A percentile compares a stretch with the other conserved stretches of the same genome.
These are phyloP conservation scores for Labrus mixtus DNA, from an alignment of 2,113 vertebrate species.

Conservation along the genomic window DNA sequence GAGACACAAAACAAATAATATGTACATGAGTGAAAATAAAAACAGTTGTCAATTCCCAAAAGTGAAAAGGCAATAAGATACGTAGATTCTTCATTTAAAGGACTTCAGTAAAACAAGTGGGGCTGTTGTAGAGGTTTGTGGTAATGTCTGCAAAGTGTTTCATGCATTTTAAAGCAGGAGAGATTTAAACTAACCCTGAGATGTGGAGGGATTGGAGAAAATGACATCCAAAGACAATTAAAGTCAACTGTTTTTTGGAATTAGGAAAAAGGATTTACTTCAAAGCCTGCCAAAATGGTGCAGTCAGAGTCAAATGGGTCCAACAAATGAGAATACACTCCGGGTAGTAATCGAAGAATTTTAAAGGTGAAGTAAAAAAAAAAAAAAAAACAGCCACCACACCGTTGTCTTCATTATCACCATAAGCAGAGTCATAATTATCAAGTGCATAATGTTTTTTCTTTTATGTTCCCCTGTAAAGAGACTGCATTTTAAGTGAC, in stretches of 20 bases:
- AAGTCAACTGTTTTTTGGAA: constrained; percentile 24
- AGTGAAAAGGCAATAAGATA: constrained; percentile 45
- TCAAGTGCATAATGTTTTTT: constrained; percentile 59
- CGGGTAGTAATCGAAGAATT: not conserved
- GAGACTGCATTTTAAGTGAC: constrained; percentile 48
- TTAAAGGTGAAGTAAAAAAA: not conserved
- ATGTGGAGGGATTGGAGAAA: constrained; percentile 57
- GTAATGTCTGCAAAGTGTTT: constrained; percentile 24
- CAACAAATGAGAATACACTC: constrained; percentile 7
- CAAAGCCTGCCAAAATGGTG: constrained; percentile 40
- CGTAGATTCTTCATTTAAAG: constrained; percentile 28
- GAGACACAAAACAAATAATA: constrained; percentile 62
- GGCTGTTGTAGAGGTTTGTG: constrained; percentile 38
- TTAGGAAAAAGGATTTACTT: constrained; percentile 43
- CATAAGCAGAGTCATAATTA: constrained; percentile 32
- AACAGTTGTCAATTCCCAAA: constrained; percentile 51
- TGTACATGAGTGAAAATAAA: constrained; percentile 67
- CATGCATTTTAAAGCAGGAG: constrained; percentile 41
- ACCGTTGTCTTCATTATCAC: constrained; percentile 40
- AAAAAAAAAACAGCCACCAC: constrained; percentile 27
- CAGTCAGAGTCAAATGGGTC: constrained; percentile 14
- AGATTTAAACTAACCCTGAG: constrained; percentile 73
- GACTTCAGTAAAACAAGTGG: constrained; percentile 36
- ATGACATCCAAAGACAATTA: constrained; percentile 66
- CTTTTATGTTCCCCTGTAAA: constrained; percentile 47